Base-by-base conservation (phyloP, 2,113 vertebrate genomes). In the Pelecanoides urinatrix region DNA sequence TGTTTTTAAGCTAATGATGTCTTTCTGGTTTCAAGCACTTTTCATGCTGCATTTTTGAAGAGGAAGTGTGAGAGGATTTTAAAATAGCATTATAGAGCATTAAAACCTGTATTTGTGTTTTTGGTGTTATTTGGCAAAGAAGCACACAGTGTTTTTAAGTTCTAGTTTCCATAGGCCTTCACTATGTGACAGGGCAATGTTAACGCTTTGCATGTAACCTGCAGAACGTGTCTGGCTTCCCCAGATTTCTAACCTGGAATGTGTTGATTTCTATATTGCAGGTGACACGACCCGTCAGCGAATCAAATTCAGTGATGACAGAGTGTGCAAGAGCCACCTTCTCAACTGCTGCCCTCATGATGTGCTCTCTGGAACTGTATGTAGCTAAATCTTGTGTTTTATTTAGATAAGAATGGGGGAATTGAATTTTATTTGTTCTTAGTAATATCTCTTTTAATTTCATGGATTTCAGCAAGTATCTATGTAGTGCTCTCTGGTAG, bases 251-350 rank as follows among this genome's bases (percentile, higher is more conserved):
- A 96, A 98, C 97, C 96, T 95, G 93, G 94, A 62, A 30, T 92
- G 93, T 97, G 92, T 94, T 96, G 55, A 6, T 97, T 98, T 93
- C 95, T 98, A 67, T 96, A 95, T 98, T 97, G 67, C 97, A 99
- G 99, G 99, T 68, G 99, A 99, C 94, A 98, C 98, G 20, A 99
- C 99, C 98, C 98, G 99, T 52, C 99, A 99, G 89, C 98, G 99
- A 97, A 99, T 99, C 97, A 99, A 99, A 97, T 99, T 99, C 97
- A 98, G 98, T 74, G 99, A 99, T 96, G 99, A 99, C 87, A 98
- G 99, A 97, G 99, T 99, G 67, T 99, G 99, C 98, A 99, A 99
- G 98, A 99, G 99, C 97, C 99, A 99, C 86, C 99, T 99, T 80
- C 98, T 99, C 97, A 99, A 99, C 97, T 99, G 99, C 92, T 99